phyloP scores from a whole-genome alignment of 2,113 vertebrate species.

The Oplegnathus fasciatus region DNA sequence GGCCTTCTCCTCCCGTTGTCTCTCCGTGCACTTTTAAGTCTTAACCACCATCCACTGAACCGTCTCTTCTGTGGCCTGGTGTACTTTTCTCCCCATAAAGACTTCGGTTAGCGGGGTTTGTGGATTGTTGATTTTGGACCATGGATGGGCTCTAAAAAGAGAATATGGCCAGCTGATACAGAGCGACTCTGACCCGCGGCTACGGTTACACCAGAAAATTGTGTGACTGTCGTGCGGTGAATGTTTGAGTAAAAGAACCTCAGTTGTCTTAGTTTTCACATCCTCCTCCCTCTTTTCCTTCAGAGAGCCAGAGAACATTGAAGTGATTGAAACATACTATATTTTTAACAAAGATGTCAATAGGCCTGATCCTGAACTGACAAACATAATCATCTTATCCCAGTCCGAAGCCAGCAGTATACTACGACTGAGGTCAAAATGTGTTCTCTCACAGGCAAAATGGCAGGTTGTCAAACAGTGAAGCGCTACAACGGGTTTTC shows the following conservation, averaged over 20 bases:
- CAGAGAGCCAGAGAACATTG: neutral
- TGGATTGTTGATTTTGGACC: constrained; percentile 64
- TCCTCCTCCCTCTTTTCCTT: neutral
- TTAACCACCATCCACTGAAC: constrained; percentile 35
- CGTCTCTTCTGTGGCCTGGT: constrained; percentile 35
- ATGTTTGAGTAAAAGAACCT: constrained; percentile 14
- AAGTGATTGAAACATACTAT: neutral
- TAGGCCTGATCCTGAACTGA: neutral
- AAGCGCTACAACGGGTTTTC: neutral
- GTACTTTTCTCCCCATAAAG: constrained; percentile 57
- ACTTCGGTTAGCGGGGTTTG: constrained; percentile 54
- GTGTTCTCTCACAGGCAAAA: neutral
- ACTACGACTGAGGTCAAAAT: neutral
- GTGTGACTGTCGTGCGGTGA: constrained; percentile 34
- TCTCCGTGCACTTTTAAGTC: constrained; percentile 20
- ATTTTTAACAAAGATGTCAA: neutral
- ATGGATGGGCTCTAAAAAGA: constrained; percentile 20
- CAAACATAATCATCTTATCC: neutral
- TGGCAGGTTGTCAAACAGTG: neutral
- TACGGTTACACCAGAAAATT: constrained; percentile 11
- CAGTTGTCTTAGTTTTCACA: constrained; percentile 35
- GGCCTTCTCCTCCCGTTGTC: constrained; percentile 13
- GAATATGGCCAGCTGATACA: constrained; percentile 24
- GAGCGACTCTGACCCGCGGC: constrained; percentile 10
- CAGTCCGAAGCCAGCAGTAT: neutral